Conservation (phyloP, 2,113 vertebrate genomes). For the Carassius auratus region DNA sequence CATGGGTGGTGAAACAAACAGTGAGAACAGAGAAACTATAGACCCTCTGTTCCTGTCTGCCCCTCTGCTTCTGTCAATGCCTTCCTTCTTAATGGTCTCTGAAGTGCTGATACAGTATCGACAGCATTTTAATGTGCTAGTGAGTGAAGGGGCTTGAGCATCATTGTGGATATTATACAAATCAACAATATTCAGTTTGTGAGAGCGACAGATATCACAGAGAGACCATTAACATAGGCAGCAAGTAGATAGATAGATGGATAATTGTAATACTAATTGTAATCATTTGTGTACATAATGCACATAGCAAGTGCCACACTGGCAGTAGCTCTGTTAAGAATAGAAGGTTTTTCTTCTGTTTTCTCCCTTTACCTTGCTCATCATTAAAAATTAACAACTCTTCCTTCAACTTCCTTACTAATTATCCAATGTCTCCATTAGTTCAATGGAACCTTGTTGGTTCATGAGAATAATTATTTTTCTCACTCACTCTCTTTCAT, state of each 20-base stretch:
- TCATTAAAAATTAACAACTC: conserved; percentile 82
- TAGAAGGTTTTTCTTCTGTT: conserved; percentile 40
- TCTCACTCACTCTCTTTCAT: conserved; percentile 21
- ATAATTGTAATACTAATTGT: background rate
- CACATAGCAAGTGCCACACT: conserved; percentile 35
- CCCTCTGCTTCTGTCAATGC: conserved; percentile 54
- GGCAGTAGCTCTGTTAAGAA: conserved; percentile 54
- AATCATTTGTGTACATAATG: background rate
- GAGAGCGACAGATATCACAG: conserved; percentile 25
- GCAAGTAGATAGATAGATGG: no score
- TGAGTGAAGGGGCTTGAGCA: conserved; percentile 65
- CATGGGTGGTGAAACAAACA: background rate
- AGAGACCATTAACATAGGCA: conserved; percentile 43
- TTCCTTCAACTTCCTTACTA: conserved; percentile 67
- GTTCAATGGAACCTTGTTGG: conserved; percentile 50
- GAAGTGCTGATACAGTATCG: conserved; percentile 73
- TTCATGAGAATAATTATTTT: conserved; percentile 43
- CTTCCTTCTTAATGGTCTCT: conserved; percentile 72
- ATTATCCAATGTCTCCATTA: conserved; percentile 68
- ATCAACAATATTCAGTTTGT: conserved; percentile 52
- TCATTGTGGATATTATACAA: conserved; percentile 65
- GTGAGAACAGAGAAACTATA: conserved; percentile 34
- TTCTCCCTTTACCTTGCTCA: conserved; percentile 62
- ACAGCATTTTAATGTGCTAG: conserved; percentile 71
- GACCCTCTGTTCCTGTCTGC: conserved; percentile 53